Evolutionary conservation across 1,140 invertebrate genomes (phyloP), one percentile per base, ranked within the genome.

Genomic region (Tetramorium alpestre): DNA sequence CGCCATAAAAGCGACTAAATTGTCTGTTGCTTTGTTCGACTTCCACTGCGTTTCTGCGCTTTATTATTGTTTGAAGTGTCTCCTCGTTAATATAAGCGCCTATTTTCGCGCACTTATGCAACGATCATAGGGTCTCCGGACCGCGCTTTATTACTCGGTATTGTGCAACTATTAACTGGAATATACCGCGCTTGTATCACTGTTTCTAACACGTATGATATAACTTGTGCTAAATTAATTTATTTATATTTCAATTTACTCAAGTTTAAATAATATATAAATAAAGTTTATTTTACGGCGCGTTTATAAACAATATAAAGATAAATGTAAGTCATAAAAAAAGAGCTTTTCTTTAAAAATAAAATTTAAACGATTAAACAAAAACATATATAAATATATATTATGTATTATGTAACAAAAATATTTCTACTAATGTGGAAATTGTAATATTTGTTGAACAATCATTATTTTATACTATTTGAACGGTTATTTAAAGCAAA

Each of bases 31-130:
- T 73, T 82, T 82, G 51, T 72, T 44, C 41, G 7, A 47, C 11
- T 33, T 82, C 51, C 11, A 49, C 6, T 11, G 4, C 25, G 22
- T 69, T 25, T 38, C 1, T 72, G 22, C n/a, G 67, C 25, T 47
- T 84, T 82, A 6, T 82, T 82, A 82, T 82, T 82, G 80, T 82
- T 84, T 62, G 28, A 84, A 73, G n/a, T 25, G 18, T 73, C 54
- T 84, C 25, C 69, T 84, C 41, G 41, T 73, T 84, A 84, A 84
- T 84, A 56, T 41, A 73, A 60, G 41, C 80, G 69, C 25, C 41
- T 73, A 84, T 84, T 84, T 84, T 73, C 38, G 65, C 38, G 38
- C 38, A 58, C 65, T 82, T 82, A 58, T 72, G 78, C 65, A 82
- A 72, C 38, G 49, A 81, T 81, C 22, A 22, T 82, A 73, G 54